Base-by-base conservation (phyloP, 1,140 invertebrate species). In the Centruroides vittatus region DNA sequence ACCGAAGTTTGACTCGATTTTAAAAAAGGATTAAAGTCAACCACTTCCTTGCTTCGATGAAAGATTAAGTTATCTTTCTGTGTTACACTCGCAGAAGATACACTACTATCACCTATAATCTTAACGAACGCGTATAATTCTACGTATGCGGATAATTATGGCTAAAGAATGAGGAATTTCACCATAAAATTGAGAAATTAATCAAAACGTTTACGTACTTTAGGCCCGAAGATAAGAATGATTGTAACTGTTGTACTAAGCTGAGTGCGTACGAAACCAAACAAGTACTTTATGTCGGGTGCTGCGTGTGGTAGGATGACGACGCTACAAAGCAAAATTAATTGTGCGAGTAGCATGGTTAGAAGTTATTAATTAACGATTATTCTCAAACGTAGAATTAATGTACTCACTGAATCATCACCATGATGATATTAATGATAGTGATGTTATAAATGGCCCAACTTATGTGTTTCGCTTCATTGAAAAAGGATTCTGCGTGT, bases 401-500 rank as follows among this genome's bases (percentile, higher is more conserved):
- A 41, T n/a, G 5, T 56, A 88, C 88, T 86, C 80, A 94, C 90
- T 92, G 89, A 67, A 94, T 84, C 5, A 86, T 83, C 55, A 92
- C 84, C 85, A 93, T 90, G 36, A 88, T 79, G 49, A 86, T 89
- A 73, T 94, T 94, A 63, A 93, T 86, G 55, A 88, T 79, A 58
- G 90, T 88, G 66, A 93, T 94, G 73, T 93, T 94, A 75, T 95
- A 94, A 59, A 93, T 92, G 7, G 90, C 88, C 75, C 89, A 92
- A 50, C 87, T 91, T 67, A 94, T 94, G 61, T 90, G 80, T 69
- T 86, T 80, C 5, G 90, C 91, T 76, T 95, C 92, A 73, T 93
- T 93, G 75, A 90, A 93, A 11, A 92, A 78, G 56, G 88, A 91
- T 71, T 93, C 89, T 0, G 90, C 90, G 72, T 93, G 90, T 49